These are phyloP conservation scores for Tragelaphus eurycerus DNA, from an alignment of 2,797 vertebrate species.

Conservation along the genomic window DNA sequence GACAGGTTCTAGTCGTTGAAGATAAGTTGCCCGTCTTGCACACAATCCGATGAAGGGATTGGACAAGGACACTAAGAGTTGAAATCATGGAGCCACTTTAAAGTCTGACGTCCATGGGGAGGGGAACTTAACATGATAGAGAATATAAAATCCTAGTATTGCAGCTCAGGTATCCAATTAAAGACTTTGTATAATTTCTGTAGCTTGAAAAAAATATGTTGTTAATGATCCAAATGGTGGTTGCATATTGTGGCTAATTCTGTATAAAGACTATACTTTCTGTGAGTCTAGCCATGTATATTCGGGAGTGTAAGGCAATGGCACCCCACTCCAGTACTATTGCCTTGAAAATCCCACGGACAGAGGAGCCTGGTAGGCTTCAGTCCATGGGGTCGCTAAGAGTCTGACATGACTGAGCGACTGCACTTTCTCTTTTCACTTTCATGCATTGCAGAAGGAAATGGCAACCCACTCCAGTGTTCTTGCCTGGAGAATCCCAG, in stretches of 20 bases:
- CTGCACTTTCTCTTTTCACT: no score
- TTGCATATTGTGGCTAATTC: neutral
- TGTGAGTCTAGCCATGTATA: neutral
- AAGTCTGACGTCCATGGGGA: neutral
- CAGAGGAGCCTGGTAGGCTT: no score
- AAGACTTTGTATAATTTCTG: neutral
- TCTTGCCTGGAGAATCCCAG: no score
- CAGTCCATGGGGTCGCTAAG: no score
- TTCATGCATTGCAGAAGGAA: no score
- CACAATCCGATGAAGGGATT: rapidly evolving
- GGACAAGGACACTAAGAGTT: neutral
- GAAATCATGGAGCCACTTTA: neutral
- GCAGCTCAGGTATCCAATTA: neutral
- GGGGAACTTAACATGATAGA: neutral
- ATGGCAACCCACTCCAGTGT: no score
- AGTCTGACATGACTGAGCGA: no score
- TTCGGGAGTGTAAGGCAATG: neutral
- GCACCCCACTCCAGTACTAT: no score
- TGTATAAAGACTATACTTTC: neutral
- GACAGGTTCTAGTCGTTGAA: neutral
- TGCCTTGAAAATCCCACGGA: no score
- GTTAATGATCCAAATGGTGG: neutral
- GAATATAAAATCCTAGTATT: neutral
- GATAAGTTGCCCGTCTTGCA: neutral
- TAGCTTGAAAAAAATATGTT: neutral